Base-by-base conservation (phyloP, 2,888 invertebrate species). In the Bruchidius siliquastri region DNA sequence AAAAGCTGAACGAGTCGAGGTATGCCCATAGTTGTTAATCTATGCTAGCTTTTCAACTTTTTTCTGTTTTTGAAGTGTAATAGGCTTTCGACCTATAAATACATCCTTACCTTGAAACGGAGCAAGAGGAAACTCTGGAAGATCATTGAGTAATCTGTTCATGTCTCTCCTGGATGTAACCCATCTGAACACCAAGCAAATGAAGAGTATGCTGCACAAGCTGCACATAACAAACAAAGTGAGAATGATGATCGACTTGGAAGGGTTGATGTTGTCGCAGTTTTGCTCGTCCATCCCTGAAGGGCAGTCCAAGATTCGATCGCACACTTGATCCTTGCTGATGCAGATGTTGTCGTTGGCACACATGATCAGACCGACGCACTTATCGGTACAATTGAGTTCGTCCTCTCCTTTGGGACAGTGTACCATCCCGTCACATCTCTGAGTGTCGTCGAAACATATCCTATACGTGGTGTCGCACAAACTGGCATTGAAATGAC, bases 351-450 rank as follows among this genome's bases (percentile, higher is more conserved):
- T 22, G 71, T 77, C 77, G 20, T 21, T 68, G 0, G 73, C 74
- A 21, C 78, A 78, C 71, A 75, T 74, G 66, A 78, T 74, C 18
- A 22, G 21, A 1, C 72, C 68, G 0, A 76, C 75, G 26, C 78
- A 78, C n/a, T 72, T 22, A 22, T 69, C 66, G 26, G 72, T 73
- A 72, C 78, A 78, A n/a, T 71, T 75, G 4, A 75, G 4, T 69
- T 78, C 78, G 68, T 78, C 78, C 67, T 78, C 77, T 1, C 78
- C 78, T 49, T 68, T 71, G 2, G 73, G 73, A 22, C 78, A 78
- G 30, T 78, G 22, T 20, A 77, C 67, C 20, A 70, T 70, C 2
- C 72, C 75, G 30, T 78, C 76, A 21, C 78, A 77, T 32, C 76
- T 67, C 20, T 76, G 68, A 20, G 67, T 20, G 22, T 71, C 67